Conservation (phyloP, 1,140 invertebrate species). For the Drosophila orosa region DNA sequence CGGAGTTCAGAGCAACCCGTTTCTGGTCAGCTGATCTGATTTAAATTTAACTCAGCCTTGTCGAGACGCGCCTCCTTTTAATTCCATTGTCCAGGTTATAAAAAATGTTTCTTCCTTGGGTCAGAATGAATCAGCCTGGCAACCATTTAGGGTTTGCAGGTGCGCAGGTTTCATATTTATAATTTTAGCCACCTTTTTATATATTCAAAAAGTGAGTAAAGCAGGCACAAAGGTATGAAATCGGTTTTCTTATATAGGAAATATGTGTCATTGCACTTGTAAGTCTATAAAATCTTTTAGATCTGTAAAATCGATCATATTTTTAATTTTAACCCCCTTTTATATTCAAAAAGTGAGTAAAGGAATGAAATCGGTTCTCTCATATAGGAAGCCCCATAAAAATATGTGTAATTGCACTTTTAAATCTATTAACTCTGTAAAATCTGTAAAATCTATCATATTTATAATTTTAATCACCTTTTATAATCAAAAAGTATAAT, state of each 20-base stretch:
- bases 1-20: conserved; percentile 27
- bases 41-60: conserved; percentile 26
- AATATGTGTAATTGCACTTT: too few species aligned
- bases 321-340: too few species aligned
- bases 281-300: conserved; percentile 6
- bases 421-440: too few species aligned
- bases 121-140: conserved; percentile 25
- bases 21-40: conserved; percentile 40
- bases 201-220: conserved; percentile 15
- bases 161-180: conserved; percentile 19
- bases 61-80: conserved; percentile 38
- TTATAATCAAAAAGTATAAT: too few species aligned
- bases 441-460: too few species aligned
- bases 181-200: conserved; percentile 3
- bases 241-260: background rate
- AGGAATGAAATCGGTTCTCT: too few species aligned
- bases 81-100: conserved; percentile 13
- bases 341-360: too few species aligned
- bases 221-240: background rate
- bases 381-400: too few species aligned
- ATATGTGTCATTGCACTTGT: conserved; percentile 1
- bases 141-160: background rate
- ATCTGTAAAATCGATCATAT: too few species aligned
- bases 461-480: too few species aligned
- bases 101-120: conserved; percentile 16